Evolutionary conservation across 2,113 vertebrate species (phyloP).

Genomic region (Misgurnus anguillicaudatus): DNA sequence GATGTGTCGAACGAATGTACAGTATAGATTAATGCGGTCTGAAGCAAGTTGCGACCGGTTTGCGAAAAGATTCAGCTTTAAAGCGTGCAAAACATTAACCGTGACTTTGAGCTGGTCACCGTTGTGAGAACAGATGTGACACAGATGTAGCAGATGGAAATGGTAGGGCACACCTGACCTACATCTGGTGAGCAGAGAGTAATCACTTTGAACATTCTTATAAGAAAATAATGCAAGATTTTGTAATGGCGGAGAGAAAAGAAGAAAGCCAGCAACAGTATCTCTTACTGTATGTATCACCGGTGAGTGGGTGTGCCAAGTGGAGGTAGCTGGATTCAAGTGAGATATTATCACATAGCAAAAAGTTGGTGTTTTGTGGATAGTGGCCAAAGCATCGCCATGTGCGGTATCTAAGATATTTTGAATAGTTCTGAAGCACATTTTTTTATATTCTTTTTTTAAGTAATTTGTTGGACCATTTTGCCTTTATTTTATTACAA

Average conservation of each 20-base stretch:
- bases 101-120: neutral
- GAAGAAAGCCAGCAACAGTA: neutral
- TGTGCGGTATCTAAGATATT: no score
- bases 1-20: neutral
- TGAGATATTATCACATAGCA: no score
- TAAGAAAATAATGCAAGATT: neutral
- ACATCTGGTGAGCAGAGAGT: neutral
- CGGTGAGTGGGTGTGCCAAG: no score
- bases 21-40: neutral
- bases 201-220: neutral
- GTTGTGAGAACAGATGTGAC: neutral
- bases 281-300: no score
- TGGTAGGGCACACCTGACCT: neutral
- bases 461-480: no score
- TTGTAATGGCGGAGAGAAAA: neutral
- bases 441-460: no score
- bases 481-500: no score
- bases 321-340: no score
- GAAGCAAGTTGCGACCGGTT: neutral
- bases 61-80: neutral
- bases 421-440: no score
- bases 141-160: neutral
- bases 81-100: neutral
- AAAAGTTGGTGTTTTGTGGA: no score
- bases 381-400: no score